These are phyloP conservation scores for Notarius lentiginosus DNA, from an alignment of 2,113 vertebrate species.

Conservation along the genomic window DNA sequence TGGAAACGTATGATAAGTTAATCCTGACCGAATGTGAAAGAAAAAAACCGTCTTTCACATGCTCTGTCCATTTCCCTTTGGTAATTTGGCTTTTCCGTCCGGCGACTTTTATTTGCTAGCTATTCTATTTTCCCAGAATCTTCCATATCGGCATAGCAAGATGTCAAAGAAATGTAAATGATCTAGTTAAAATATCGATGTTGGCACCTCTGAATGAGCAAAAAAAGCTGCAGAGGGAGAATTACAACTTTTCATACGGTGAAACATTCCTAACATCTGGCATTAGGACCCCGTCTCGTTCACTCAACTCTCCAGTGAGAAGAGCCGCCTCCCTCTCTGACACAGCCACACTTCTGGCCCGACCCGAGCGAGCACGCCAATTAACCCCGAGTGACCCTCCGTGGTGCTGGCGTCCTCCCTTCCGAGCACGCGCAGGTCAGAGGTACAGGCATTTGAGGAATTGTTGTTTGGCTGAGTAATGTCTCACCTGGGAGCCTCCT, in stretches of 20 bases:
- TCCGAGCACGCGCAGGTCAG: conserved; percentile 58
- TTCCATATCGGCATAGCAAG: not conserved
- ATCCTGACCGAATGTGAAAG: no score
- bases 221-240: not conserved
- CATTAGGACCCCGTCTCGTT: not conserved
- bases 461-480: conserved; percentile 54
- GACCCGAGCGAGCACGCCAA: conserved; percentile 64
- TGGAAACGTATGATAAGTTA: not conserved
- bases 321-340: not conserved
- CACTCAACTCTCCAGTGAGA: not conserved
- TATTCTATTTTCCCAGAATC: not conserved
- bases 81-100: not conserved
- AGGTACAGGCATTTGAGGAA: conserved; percentile 68
- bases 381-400: conserved; percentile 63
- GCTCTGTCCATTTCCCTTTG: not conserved
- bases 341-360: conserved; percentile 16
- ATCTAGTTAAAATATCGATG: not conserved
- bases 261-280: not conserved
- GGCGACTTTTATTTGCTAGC: not conserved
- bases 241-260: not conserved
- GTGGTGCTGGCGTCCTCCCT: conserved; percentile 57
- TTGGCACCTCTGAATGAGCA: not conserved
- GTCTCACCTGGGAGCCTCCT: conserved; percentile 91
- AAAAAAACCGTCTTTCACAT: no score
- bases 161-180: not conserved